These are phyloP conservation scores for Vannuccia rotundouncinata DNA, from an alignment of 2,888 invertebrate species.

Conservation along the genomic window DNA sequence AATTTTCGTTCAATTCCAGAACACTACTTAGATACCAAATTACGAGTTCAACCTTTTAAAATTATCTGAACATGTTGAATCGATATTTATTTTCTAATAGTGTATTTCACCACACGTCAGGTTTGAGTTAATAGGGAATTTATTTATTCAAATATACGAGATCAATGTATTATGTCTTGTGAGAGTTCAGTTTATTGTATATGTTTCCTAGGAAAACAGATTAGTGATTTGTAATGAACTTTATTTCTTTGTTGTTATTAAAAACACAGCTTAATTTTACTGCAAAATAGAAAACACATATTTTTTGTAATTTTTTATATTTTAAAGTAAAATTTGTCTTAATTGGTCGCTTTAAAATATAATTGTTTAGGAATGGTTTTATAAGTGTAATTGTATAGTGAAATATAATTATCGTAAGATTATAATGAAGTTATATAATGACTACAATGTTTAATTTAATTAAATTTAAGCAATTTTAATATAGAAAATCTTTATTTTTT, in stretches of 20 bases:
- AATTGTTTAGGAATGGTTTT: background rate
- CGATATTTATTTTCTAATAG: background rate
- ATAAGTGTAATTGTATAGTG: background rate
- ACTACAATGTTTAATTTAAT: no score
- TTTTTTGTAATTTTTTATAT: background rate
- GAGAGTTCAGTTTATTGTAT: background rate
- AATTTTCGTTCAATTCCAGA: no score
- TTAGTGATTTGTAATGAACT: background rate
- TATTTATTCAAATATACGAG: background rate
- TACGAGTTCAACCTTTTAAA: no score
- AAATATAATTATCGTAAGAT: no score
- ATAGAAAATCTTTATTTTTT: no score
- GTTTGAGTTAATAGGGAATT: background rate
- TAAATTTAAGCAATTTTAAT: no score
- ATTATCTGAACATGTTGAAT: background rate
- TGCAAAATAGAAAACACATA: background rate
- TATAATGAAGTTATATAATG: no score
- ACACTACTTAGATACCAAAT: no score
- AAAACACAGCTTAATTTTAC: background rate
- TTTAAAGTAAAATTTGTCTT: background rate
- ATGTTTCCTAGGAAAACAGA: background rate
- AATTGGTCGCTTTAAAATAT: background rate
- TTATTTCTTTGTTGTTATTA: background rate
- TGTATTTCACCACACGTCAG: background rate
- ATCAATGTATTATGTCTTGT: background rate